Evolutionary conservation across 2,797 vertebrate genomes (phyloP).

Genomic region (Acanthis flammea): DNA sequence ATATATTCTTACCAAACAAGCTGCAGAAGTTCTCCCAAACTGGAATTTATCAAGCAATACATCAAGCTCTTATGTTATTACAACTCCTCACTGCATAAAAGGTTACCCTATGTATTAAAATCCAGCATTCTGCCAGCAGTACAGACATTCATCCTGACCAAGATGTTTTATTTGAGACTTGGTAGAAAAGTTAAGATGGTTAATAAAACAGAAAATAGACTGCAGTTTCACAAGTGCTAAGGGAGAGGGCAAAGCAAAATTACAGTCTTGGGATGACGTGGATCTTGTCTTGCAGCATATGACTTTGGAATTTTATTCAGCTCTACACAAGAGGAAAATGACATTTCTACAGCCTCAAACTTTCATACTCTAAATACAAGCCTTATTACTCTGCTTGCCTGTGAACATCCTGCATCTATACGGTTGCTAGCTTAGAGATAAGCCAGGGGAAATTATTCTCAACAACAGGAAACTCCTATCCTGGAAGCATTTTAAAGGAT

Average conservation of each 20-base stretch:
- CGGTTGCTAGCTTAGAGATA: not conserved
- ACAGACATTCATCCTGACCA: rapidly evolving
- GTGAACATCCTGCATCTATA: not conserved
- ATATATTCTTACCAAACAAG: not conserved
- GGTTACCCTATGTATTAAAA: not conserved
- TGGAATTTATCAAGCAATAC: not conserved
- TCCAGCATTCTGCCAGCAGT: not conserved
- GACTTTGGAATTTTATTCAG: not conserved
- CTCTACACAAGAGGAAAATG: not conserved
- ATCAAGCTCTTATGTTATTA: not conserved
- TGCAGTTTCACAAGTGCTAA: not conserved
- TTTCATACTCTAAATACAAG: not conserved
- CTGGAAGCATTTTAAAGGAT: not conserved
- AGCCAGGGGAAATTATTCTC: not conserved
- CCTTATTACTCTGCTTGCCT: not conserved
- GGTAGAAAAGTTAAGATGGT: not conserved
- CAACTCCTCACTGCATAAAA: not conserved
- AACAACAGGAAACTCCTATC: not conserved
- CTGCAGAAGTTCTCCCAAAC: not conserved
- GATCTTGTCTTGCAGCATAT: not conserved
- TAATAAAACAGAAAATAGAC: not conserved
- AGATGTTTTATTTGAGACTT: not conserved
- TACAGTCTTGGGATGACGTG: rapidly evolving
- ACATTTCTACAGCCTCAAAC: not conserved
- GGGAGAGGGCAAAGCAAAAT: not conserved